Evolutionary conservation across 1,140 invertebrate genomes (phyloP).

Genomic region (Anastatus disparis): DNA sequence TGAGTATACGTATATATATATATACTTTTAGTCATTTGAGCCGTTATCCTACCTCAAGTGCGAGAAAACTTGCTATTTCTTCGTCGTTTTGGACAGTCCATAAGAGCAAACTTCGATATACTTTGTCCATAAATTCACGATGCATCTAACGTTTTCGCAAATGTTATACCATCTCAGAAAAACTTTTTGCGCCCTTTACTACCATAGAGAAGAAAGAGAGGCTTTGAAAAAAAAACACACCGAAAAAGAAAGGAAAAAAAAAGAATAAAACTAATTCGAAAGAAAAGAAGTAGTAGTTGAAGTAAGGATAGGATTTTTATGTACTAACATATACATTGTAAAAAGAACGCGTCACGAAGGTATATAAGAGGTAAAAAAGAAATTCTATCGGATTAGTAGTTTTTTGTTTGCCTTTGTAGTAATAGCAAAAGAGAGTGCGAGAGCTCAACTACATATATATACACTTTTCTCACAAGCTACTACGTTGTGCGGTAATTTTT

Average conservation of each 20-base stretch:
- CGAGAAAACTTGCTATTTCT: constrained; percentile 38
- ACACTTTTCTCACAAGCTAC: no score
- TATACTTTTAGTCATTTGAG: no score
- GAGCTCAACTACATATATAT: no score
- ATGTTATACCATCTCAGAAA: no score
- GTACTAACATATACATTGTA: background rate
- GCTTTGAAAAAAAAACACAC: constrained; percentile 22
- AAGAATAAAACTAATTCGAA: constrained; percentile 32
- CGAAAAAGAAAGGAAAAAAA: background rate
- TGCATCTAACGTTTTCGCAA: constrained; percentile 24
- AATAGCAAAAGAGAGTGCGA: no score
- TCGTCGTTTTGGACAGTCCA: no score
- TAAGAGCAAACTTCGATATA: constrained; percentile 33
- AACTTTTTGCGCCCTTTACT: no score
- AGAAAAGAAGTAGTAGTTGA: constrained; percentile 30
- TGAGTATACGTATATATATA: no score
- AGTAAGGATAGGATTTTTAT: constrained; percentile 24
- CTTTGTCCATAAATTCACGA: constrained; percentile 39
- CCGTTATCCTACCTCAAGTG: constrained; percentile 36
- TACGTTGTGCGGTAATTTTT: constrained; percentile 4
- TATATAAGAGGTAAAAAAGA: background rate
- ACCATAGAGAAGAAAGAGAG: constrained; percentile 1
- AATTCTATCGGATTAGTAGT: constrained; percentile 17
- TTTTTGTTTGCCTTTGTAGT: constrained; percentile 1
- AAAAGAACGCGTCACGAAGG: background rate